Conservation (phyloP, 2,888 invertebrate species). For the Auanema sp. region DNA sequence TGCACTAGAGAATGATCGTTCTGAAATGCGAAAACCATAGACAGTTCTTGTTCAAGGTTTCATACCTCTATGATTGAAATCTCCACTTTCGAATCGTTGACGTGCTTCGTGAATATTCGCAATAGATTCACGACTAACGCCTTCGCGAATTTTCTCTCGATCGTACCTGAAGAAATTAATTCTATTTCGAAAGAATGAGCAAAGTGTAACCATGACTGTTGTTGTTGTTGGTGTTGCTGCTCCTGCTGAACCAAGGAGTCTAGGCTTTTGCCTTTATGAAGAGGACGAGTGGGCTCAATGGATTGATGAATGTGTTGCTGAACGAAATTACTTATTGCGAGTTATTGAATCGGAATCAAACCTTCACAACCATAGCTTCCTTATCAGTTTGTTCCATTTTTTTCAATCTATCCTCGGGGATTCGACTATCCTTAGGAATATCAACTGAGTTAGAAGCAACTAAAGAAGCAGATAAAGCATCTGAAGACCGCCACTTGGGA, state of each 20-base stretch:
- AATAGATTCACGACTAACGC: slow-evolving; percentile 34
- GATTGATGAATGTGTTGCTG: slow-evolving; percentile 25
- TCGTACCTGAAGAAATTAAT: slow-evolving; percentile 13
- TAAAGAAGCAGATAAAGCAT: slow-evolving; percentile 55
- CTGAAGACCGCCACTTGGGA: slow-evolving; percentile 55
- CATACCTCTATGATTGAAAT: slow-evolving; percentile 9
- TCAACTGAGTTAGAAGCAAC: slow-evolving; percentile 53
- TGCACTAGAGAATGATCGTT: slow-evolving; percentile 7
- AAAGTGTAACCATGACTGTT: slow-evolving; percentile 1
- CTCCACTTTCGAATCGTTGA: slow-evolving; percentile 23
- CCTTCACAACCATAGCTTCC: slow-evolving; percentile 41
- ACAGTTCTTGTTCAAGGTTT: neutral
- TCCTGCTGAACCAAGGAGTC: slow-evolving; percentile 37
- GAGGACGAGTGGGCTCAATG: slow-evolving; percentile 15
- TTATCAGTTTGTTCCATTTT: slow-evolving; percentile 51
- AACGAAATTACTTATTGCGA: neutral
- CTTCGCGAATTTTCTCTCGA: slow-evolving; percentile 26
- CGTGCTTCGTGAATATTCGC: slow-evolving; percentile 15
- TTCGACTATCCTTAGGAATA: slow-evolving; percentile 49
- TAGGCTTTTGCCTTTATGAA: slow-evolving; percentile 41
- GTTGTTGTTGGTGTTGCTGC: slow-evolving; percentile 32
- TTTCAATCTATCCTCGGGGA: slow-evolving; percentile 44
- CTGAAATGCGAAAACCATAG: neutral
- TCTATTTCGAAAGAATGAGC: neutral
- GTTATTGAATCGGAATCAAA: neutral